phyloP scores from a whole-genome alignment of 1,140 invertebrate species.

The Maconellicoccus hirsutus region DNA sequence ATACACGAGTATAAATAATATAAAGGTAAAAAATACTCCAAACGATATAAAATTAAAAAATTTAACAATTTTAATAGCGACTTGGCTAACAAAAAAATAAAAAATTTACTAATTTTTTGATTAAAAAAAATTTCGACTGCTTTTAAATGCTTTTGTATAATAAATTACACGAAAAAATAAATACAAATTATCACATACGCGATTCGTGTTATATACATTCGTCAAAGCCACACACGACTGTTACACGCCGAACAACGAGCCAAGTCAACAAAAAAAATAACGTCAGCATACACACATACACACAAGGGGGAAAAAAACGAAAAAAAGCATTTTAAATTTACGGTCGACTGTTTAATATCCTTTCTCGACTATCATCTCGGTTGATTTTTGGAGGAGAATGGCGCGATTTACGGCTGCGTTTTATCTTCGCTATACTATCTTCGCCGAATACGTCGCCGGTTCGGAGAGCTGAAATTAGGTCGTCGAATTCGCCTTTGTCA shows the following conservation, averaged over 20 bases:
- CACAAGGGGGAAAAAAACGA: background rate
- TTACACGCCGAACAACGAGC: too few relatives aligned
- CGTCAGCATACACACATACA: too few relatives aligned
- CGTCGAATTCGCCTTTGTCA: constrained; percentile 87
- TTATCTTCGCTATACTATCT: constrained; percentile 79
- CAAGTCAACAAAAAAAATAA: too few relatives aligned
- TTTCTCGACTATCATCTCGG: constrained; percentile 57
- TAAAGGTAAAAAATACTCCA: background rate
- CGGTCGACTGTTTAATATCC: constrained; percentile 34
- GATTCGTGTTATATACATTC: background rate
- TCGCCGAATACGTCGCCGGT: constrained; percentile 96
- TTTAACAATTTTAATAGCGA: background rate
- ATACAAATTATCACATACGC: background rate
- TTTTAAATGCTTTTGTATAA: background rate
- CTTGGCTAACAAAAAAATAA: background rate
- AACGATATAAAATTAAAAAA: constrained; percentile 10
- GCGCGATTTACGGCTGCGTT: constrained; percentile 55
- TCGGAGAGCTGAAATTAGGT: constrained; percentile 86
- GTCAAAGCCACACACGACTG: too few relatives aligned
- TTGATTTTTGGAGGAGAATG: constrained; percentile 48
- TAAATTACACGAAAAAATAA: background rate
- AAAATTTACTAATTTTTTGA: background rate
- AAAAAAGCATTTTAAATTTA: background rate
- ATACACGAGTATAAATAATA: background rate
- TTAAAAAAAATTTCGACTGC: too few relatives aligned